Conservation (phyloP, 2,113 vertebrate species). For the Heptranchias perlo region DNA sequence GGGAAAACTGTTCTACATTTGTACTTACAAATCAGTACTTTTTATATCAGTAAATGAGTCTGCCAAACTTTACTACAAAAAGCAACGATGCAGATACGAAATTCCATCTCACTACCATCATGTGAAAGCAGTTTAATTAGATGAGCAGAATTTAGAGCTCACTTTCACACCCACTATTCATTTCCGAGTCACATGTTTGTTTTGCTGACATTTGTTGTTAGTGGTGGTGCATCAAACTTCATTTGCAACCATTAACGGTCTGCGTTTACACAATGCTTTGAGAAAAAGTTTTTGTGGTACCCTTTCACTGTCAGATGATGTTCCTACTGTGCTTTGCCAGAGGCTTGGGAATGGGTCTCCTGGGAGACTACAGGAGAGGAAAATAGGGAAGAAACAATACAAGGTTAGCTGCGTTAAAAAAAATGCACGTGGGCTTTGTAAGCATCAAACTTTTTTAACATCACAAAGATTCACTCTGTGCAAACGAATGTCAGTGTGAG, state of each 20-base stretch:
- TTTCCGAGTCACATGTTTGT: neutral
- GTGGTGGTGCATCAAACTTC: neutral
- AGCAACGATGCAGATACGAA: neutral
- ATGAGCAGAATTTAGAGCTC: neutral
- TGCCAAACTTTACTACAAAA: neutral
- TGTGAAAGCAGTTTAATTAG: neutral
- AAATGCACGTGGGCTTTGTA: neutral
- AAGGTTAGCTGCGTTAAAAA: neutral
- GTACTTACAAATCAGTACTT: neutral
- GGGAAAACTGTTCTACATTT: neutral
- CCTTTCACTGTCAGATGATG: neutral
- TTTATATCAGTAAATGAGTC: neutral
- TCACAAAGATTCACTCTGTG: neutral
- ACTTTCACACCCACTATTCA: neutral
- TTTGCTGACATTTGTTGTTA: neutral
- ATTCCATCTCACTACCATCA: neutral
- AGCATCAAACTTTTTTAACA: neutral
- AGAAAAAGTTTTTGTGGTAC: neutral
- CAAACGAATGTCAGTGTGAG: neutral
- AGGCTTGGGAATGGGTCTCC: slow-evolving; percentile 9
- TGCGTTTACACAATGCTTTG: neutral
- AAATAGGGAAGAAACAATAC: neutral
- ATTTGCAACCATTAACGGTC: neutral
- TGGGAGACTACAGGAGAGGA: slow-evolving; percentile 21
- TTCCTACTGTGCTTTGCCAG: neutral